Base-by-base conservation (phyloP, 2,797 vertebrate genomes). In the Karalla daura region DNA sequence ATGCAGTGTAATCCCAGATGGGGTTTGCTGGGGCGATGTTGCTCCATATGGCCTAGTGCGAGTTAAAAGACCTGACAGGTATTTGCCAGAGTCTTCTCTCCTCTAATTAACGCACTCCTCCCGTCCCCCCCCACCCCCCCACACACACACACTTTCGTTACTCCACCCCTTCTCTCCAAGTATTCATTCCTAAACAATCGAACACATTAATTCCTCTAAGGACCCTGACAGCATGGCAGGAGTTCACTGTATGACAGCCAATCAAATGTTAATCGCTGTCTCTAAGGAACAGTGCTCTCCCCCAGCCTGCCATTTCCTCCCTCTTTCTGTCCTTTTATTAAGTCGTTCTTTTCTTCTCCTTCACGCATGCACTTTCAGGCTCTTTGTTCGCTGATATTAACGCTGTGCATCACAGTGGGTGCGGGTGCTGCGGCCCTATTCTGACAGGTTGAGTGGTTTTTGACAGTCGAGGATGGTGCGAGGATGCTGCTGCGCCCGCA, bases 211-310 rank as follows among this genome's bases (percentile, higher is more conserved):
- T 83, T 82, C 71, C 45, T 78, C 71, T 13, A 51, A 70, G 63
- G 70, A 73, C 53, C 24, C 49, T 28, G 47, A 71, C 75, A 79
- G 81, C 63, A 36, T 60, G 67, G 80, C 66, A 71, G 70, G 74
- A 80, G 80, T 85, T 82, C 76, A 75, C 67, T 46, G 20, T 58
- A 69, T 77, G 82, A 84, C 80, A 87, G 74, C 84, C 86, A 86
- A 88, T 90, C 82, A 88, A 84, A 84, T 80, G 70, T 79, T 89
- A 89, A 86, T 84, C 32, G 17, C 44, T 32, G 70, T 87, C 83
- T 88, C 83, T 5, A 6, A 80, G 81, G 81, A 81, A 23, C 36
- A n/a, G 49, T 0, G 14, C 63, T 63, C 52, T 53, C 65, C 70
- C n/a, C 40, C 59, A 17, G 32, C 49, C 62, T 18, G 11, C 63